A percentile compares a stretch with the other conserved stretches of the same genome.
These are phyloP conservation scores for Tautogolabrus adspersus DNA, from an alignment of 2,113 vertebrate genomes.

Conservation along the genomic window DNA sequence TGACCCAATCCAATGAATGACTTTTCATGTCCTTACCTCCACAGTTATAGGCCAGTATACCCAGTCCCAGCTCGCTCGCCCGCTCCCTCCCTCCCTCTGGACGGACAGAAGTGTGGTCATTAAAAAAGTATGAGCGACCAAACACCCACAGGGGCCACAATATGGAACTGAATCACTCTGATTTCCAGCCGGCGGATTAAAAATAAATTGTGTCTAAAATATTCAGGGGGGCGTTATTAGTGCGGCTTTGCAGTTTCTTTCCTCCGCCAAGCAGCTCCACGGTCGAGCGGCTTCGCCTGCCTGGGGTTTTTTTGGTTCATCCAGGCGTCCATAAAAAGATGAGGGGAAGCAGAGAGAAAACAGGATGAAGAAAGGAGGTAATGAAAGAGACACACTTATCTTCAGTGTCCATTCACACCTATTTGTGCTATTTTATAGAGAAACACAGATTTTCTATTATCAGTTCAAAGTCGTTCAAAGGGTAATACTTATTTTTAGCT, in stretches of 20 bases:
- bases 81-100: constrained; percentile 39
- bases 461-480: no score
- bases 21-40: constrained; percentile 19
- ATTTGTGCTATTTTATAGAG: neutral
- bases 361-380: constrained; percentile 10
- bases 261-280: constrained; percentile 51
- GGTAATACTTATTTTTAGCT: no score
- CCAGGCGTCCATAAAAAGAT: constrained; percentile 28
- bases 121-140: constrained; percentile 79
- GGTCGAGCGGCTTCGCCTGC: constrained; percentile 51
- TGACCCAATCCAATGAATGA: constrained; percentile 1
- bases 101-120: constrained; percentile 75
- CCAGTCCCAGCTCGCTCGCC: constrained; percentile 20
- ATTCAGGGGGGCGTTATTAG: constrained; percentile 80
- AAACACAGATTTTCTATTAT: neutral
- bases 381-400: neutral
- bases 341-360: constrained; percentile 1
- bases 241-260: constrained; percentile 70
- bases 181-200: constrained; percentile 80
- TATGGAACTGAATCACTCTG: constrained; percentile 80
- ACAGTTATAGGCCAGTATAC: constrained; percentile 36
- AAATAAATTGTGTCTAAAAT: constrained; percentile 85
- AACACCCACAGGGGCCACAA: constrained; percentile 73
- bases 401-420: neutral
- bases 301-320: constrained; percentile 53